Percentiles rank a stretch among this genome's conserved stretches.
Conservation (phyloP, 30 jellyfish, hydroid and myxozoan species). For the Mastigias papua region DNA sequence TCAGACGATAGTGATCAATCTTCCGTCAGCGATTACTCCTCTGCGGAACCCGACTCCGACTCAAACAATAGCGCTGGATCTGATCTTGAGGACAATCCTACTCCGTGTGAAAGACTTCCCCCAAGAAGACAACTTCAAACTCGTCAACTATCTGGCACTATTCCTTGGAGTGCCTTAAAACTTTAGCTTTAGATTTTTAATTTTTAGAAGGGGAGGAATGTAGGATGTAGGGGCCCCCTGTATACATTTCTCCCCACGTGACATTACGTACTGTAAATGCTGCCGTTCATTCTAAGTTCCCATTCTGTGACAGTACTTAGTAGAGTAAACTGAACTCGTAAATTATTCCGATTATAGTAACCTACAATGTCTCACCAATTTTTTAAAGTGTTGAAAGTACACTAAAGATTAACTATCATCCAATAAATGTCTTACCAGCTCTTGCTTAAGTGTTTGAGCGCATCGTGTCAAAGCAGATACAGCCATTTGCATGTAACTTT, state of each 20-base stretch:
- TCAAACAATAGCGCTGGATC: constrained; percentile 6
- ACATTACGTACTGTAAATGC: too few relatives aligned
- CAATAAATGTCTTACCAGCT: not conserved
- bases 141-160: not conserved
- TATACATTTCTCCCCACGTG: too few relatives aligned
- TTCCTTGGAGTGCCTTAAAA: not conserved
- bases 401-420: not conserved
- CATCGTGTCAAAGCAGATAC: not conserved
- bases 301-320: too few relatives aligned
- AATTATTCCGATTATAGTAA: too few relatives aligned
- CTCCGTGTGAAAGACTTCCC: not conserved
- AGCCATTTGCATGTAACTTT: not conserved
- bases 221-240: not conserved
- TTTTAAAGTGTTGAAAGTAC: not conserved
- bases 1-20: too few relatives aligned
- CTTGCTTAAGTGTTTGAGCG: not conserved
- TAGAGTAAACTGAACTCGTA: too few relatives aligned
- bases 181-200: not conserved
- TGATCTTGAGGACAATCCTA: not conserved
- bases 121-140: constrained; percentile 1
- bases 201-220: constrained; percentile 14
- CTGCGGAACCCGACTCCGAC: constrained; percentile 1
- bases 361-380: not conserved
- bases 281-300: too few relatives aligned
- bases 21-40: too few relatives aligned